phyloP scores from a whole-genome alignment of 1,140 invertebrate genomes.

The Pseudomyrmex pallidus region DNA sequence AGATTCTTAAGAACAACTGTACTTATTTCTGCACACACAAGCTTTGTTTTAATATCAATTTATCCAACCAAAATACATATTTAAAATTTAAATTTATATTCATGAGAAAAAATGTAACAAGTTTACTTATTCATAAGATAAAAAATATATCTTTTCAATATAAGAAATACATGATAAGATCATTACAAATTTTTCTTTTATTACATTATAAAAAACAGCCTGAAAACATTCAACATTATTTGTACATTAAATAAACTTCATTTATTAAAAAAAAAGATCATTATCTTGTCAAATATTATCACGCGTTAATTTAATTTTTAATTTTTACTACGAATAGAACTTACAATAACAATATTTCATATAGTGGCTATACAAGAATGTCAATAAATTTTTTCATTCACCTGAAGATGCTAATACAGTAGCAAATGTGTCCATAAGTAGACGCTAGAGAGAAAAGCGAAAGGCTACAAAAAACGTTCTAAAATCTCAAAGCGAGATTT shows the following conservation, averaged over 20 bases:
- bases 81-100: no score
- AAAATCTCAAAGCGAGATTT: no score
- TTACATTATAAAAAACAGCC: no score
- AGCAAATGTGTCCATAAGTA: constrained; percentile 10
- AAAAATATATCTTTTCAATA: no score
- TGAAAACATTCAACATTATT: background rate
- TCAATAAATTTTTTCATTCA: constrained; percentile 16
- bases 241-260: background rate
- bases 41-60: constrained; percentile 20
- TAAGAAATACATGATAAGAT: no score
- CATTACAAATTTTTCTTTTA: no score
- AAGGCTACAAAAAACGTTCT: no score
- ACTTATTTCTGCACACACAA: background rate
- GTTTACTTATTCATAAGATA: no score
- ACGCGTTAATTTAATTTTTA: background rate
- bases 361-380: background rate
- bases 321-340: background rate
- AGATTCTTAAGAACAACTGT: constrained; percentile 38
- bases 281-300: constrained; percentile 6
- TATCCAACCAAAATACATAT: no score
- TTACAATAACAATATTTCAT: background rate
- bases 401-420: background rate
- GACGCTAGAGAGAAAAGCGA: background rate
- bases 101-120: no score
- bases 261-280: background rate